A percentile compares a stretch with the other conserved stretches of the same genome.
These are phyloP conservation scores for Calonectris borealis DNA, from an alignment of 2,113 vertebrate species.

Conservation along the genomic window DNA sequence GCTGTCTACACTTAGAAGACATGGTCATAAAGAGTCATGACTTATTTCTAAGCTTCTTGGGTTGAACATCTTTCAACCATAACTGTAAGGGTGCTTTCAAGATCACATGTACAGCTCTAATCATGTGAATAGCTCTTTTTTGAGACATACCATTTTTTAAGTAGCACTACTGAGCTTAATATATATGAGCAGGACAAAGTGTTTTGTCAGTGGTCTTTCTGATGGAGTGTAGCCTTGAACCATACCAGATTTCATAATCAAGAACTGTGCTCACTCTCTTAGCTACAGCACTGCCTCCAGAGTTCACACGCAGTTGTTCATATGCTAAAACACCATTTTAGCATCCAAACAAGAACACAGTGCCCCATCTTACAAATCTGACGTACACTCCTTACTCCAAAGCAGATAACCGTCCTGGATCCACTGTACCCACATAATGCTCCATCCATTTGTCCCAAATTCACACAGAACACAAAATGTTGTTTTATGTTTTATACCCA, in stretches of 20 bases:
- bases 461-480: background rate
- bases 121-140: background rate
- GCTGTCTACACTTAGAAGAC: background rate
- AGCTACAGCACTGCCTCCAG: background rate
- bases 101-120: background rate
- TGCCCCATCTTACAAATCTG: background rate
- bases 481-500: background rate
- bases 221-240: background rate
- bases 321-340: background rate
- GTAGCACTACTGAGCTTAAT: background rate
- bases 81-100: background rate
- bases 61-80: background rate
- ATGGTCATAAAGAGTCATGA: background rate
- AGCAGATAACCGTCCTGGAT: background rate
- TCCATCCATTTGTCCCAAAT: background rate
- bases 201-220: background rate
- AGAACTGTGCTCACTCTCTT: background rate
- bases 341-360: background rate
- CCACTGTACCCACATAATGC: background rate
- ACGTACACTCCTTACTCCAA: background rate
- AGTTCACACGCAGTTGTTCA: background rate
- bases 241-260: background rate
- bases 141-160: background rate
- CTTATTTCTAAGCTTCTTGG: background rate
- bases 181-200: background rate